Percentiles rank a stretch among this genome's conserved stretches.
Evolutionary conservation across 2,797 vertebrate genomes (phyloP).

Genomic region (Falco naumanni): DNA sequence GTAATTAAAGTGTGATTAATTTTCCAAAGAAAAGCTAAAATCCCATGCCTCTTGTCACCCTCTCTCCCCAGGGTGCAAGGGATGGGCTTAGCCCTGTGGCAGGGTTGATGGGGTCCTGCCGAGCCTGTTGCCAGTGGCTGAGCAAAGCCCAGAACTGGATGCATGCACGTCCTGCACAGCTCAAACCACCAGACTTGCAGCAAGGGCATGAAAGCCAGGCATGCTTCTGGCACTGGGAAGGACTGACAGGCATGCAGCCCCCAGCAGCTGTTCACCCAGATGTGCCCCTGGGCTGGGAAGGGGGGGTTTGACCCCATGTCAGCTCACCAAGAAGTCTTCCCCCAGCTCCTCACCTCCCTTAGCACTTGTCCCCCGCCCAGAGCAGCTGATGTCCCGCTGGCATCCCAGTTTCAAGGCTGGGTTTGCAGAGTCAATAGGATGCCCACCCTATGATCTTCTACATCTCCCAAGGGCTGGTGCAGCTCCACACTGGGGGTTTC

Average conservation of each 20-base stretch:
- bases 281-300: neutral
- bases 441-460: neutral
- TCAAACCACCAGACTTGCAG: neutral
- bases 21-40: conserved; percentile 55
- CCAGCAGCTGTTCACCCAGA: neutral
- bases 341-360: neutral
- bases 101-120: rapidly evolving
- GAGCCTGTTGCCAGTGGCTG: neutral
- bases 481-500: neutral
- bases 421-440: neutral
- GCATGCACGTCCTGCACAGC: neutral
- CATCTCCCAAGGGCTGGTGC: neutral
- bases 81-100: neutral
- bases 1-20: conserved; percentile 64
- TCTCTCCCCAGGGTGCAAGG: neutral
- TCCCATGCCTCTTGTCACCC: neutral
- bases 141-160: neutral
- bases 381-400: neutral
- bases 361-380: no score
- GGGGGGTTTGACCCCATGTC: neutral
- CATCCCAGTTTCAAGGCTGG: neutral
- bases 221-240: neutral
- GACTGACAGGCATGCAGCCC: neutral
- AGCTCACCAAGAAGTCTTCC: neutral
- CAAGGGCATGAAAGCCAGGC: neutral